These are phyloP conservation scores for Diarsia mendica DNA, from an alignment of 2,888 invertebrate genomes.

Conservation along the genomic window DNA sequence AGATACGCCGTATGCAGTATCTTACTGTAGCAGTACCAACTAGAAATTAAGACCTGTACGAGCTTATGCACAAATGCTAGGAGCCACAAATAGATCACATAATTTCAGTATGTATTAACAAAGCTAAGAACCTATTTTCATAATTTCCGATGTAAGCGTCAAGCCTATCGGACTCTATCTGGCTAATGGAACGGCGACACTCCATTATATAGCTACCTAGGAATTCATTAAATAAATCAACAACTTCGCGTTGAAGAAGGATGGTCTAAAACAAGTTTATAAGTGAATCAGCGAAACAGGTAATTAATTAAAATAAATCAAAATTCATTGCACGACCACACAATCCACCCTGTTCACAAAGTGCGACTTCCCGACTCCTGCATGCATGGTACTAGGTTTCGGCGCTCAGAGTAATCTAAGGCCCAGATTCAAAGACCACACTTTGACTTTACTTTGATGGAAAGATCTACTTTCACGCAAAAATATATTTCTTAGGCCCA, in stretches of 20 bases:
- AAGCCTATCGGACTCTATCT: not conserved
- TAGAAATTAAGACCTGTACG: not conserved
- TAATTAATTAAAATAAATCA: slow-evolving; percentile 9
- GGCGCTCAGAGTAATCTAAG: not conserved
- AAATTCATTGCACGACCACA: not conserved
- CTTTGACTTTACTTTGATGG: too few species aligned
- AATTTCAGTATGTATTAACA: not conserved
- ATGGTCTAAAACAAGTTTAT: slow-evolving; percentile 19
- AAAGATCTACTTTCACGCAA: too few species aligned
- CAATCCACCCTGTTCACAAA: not conserved
- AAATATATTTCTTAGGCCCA: too few species aligned
- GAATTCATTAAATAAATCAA: slow-evolving; percentile 16
- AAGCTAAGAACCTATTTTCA: not conserved
- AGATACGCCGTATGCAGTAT: not conserved
- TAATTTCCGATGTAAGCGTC: not conserved
- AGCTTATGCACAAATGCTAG: not conserved
- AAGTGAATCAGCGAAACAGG: slow-evolving; percentile 17
- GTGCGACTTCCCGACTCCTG: not conserved
- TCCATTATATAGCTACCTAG: not conserved
- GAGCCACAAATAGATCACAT: not conserved
- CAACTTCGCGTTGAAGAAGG: not conserved
- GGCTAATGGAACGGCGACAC: not conserved
- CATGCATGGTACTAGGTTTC: not conserved
- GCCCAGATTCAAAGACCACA: too few species aligned
- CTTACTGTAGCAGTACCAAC: not conserved